These are phyloP conservation scores for Popillia japonica DNA, from an alignment of 1,140 invertebrate species.

Conservation along the genomic window DNA sequence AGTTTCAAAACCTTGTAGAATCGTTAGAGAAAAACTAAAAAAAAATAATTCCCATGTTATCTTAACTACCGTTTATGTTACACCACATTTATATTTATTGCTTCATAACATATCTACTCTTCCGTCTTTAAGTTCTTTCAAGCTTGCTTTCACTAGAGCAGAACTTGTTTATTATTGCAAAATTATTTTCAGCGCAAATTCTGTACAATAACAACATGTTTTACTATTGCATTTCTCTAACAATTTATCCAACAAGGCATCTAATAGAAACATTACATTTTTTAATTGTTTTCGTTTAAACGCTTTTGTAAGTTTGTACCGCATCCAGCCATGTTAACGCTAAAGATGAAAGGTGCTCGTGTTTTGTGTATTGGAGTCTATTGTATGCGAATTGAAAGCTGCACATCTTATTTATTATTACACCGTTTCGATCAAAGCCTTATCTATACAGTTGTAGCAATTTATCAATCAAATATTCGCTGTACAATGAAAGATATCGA, in stretches of 20 bases:
- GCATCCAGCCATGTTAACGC: background rate
- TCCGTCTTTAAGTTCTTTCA: too few species aligned
- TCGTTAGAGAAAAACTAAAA: too few species aligned
- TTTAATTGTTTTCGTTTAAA: background rate
- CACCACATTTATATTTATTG: too few species aligned
- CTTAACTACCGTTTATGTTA: too few species aligned
- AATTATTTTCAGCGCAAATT: background rate
- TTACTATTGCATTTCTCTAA: background rate
- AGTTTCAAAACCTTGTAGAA: background rate
- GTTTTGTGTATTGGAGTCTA: background rate
- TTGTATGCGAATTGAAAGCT: background rate
- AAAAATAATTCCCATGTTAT: too few species aligned
- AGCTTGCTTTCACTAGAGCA: background rate
- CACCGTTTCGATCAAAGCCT: background rate
- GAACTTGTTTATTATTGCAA: background rate
- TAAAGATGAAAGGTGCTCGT: background rate
- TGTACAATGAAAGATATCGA: background rate
- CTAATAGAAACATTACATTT: background rate
- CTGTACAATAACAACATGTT: background rate
- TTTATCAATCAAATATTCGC: background rate
- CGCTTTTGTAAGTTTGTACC: background rate
- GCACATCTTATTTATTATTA: background rate
- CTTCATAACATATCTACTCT: too few species aligned
- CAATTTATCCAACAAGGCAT: background rate
- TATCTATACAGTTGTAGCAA: background rate